Evolutionary conservation across 2,888 invertebrate genomes (phyloP).

Genomic region (Junonia oenone): DNA sequence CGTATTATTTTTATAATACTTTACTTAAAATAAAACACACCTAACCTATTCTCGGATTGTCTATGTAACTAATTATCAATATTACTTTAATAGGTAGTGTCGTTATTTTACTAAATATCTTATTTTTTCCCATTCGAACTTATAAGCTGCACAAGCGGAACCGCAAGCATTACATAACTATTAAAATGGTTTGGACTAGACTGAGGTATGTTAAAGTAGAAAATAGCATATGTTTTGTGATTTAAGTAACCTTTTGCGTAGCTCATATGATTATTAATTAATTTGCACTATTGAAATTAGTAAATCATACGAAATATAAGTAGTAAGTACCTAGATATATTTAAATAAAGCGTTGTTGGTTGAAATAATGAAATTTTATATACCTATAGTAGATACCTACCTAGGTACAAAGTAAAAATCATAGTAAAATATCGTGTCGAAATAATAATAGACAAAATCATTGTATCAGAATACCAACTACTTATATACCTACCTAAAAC

Average conservation of each 20-base stretch:
- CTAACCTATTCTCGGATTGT: background rate
- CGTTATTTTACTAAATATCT: background rate
- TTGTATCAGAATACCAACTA: no score
- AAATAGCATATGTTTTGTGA: conserved; percentile 3
- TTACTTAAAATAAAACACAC: no score
- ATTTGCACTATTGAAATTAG: background rate
- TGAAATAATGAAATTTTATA: background rate
- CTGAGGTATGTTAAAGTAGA: conserved; percentile 49
- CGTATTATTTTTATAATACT: no score
- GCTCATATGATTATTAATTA: background rate
- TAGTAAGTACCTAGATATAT: background rate
- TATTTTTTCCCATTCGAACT: conserved; percentile 30
- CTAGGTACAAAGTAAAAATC: background rate
- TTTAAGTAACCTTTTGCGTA: background rate
- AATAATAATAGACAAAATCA: no score
- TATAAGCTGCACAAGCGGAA: conserved; percentile 52
- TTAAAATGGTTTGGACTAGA: conserved; percentile 55
- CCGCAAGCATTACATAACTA: conserved; percentile 32
- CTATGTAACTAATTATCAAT: background rate
- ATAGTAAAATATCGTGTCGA: background rate
- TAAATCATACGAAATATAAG: background rate
- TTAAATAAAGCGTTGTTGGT: background rate
- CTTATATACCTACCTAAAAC: no score
- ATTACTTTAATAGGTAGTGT: background rate
- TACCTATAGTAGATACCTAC: background rate